Conservation (phyloP, 1,140 invertebrate genomes). For the Scaptomyza pallida region DNA sequence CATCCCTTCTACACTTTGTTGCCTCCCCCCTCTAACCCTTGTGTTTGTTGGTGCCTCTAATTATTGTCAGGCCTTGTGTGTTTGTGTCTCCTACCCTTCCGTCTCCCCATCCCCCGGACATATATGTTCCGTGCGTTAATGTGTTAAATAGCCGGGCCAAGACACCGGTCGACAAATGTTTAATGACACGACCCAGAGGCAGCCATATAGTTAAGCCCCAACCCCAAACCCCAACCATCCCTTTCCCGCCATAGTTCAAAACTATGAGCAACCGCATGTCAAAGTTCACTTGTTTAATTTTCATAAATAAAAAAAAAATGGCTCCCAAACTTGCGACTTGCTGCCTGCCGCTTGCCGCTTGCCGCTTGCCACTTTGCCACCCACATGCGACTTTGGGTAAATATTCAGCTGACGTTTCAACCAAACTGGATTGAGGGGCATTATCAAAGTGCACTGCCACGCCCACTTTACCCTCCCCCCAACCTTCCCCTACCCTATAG, state of each 20-base stretch:
- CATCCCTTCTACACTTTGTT: background rate
- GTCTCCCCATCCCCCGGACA: background rate
- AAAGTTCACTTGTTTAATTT: conserved; percentile 82
- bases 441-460: conserved; percentile 73
- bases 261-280: conserved; percentile 69
- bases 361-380: background rate
- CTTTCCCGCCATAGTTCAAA: conserved; percentile 36
- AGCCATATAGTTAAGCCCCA: background rate
- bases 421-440: conserved; percentile 35
- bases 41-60: conserved; percentile 38
- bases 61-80: conserved; percentile 58
- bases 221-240: background rate
- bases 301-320: conserved; percentile 81
- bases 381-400: conserved; percentile 55
- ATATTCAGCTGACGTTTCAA: conserved; percentile 64
- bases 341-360: background rate
- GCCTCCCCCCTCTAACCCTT: background rate
- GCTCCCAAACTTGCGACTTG: conserved; percentile 8
- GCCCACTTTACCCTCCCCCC: conserved; percentile 5
- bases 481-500: background rate
- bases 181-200: conserved; percentile 61
- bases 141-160: conserved; percentile 44
- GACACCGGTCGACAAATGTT: conserved; percentile 61
- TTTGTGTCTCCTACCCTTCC: conserved; percentile 2
- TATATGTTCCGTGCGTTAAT: conserved; percentile 62